Evolutionary conservation across 2,113 vertebrate genomes (phyloP), one percentile per base, ranked within the genome.

Genomic region (Pteruthius melanotis): DNA sequence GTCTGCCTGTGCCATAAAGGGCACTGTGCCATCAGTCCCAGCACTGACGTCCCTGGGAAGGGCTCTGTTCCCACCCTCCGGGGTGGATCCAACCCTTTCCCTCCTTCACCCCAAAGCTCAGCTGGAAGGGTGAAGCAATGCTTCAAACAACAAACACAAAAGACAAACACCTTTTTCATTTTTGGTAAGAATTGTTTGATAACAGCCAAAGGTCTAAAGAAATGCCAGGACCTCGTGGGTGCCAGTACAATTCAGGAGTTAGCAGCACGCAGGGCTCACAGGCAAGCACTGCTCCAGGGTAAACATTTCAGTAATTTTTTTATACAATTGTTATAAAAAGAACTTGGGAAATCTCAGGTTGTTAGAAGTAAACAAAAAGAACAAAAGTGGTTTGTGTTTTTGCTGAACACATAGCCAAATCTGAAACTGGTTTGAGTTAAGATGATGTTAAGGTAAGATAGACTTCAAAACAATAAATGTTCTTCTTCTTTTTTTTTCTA

Each of bases 1-100:
- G 27, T 1, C 44, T 57, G 4, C 7, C 52, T n/a, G n/a, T n/a
- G n/a, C n/a, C n/a, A n/a, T n/a, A n/a, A n/a, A n/a, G n/a, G n/a
- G n/a, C n/a, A n/a, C n/a, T n/a, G n/a, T n/a, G n/a, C n/a, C n/a
- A n/a, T n/a, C n/a, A n/a, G n/a, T n/a, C n/a, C n/a, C n/a, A n/a
- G n/a, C n/a, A n/a, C n/a, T n/a, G n/a, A n/a, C 14, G 9, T 42
- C 52, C 82, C 78, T 50, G 49, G 47, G 63, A 45, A 37, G 30
- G 60, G 33, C 5, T 64, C 13, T 9, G 13, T 37, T 54, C 18
- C 60, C 47, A 20, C 31, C 4, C 16, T 1, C 1, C 3, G 0
- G 5, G 47, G 30, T 27, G 56, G 6, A 40, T 37, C 50, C 66
- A 42, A 5, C 4, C 31, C 66, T 50, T 66, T 74, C 56, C 63